phyloP scores from a whole-genome alignment of 2,797 vertebrate species.

The Gambusia yucatana region DNA sequence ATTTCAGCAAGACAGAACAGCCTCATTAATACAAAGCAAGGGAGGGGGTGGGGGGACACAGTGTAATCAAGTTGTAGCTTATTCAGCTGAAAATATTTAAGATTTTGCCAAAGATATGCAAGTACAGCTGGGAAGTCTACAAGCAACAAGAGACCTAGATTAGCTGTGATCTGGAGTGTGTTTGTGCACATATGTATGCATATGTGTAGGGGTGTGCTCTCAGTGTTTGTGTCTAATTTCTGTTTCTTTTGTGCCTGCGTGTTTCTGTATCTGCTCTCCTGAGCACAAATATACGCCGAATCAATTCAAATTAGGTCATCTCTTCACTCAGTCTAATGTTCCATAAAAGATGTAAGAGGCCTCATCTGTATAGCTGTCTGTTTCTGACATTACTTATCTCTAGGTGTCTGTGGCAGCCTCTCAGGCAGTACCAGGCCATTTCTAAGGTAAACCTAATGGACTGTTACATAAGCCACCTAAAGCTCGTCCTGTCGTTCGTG shows the following conservation, averaged over 20 bases:
- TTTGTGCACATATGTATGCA: slow-evolving; percentile 13
- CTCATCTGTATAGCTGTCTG: slow-evolving; percentile 62
- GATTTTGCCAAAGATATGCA: slow-evolving; percentile 65
- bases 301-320: slow-evolving; percentile 76
- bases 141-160: slow-evolving; percentile 59
- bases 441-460: slow-evolving; percentile 69
- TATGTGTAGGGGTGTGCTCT: not conserved
- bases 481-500: slow-evolving; percentile 58
- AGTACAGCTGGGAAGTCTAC: slow-evolving; percentile 60
- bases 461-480: slow-evolving; percentile 74
- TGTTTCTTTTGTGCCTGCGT: slow-evolving; percentile 42
- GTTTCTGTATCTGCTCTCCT: slow-evolving; percentile 44
- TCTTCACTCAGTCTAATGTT: slow-evolving; percentile 75
- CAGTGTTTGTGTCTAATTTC: slow-evolving; percentile 4
- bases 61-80: slow-evolving; percentile 65
- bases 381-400: slow-evolving; percentile 73
- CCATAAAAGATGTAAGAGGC: slow-evolving; percentile 76
- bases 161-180: slow-evolving; percentile 47
- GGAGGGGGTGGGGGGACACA: not conserved
- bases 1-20: slow-evolving; percentile 53
- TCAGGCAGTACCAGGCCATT: slow-evolving; percentile 58
- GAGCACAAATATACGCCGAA: slow-evolving; percentile 62
- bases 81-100: slow-evolving; percentile 73
- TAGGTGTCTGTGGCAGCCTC: slow-evolving; percentile 69
- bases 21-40: slow-evolving; percentile 64